phyloP scores from a whole-genome alignment of 2,797 vertebrate genomes.

The Jordanella pulchra region DNA sequence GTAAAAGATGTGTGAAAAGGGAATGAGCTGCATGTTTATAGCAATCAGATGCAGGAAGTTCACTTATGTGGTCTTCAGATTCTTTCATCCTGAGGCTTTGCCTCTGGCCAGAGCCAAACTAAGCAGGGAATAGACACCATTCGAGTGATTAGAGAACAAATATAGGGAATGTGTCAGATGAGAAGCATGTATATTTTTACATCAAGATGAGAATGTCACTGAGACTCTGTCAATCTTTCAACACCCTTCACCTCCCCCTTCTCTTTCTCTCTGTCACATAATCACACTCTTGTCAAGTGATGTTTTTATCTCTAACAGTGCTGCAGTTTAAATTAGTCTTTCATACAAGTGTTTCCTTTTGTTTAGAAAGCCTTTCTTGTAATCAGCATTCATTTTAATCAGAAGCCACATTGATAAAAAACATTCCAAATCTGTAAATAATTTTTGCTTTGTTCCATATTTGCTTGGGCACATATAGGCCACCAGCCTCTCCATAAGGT shows the following conservation, averaged over 20 bases:
- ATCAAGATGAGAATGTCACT: neutral
- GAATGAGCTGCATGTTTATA: conserved; percentile 25
- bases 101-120: conserved; percentile 30
- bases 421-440: neutral
- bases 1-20: conserved; percentile 5
- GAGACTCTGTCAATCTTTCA: neutral
- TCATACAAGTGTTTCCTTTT: neutral
- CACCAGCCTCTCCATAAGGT: too few relatives aligned
- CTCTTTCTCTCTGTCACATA: conserved; percentile 1
- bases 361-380: neutral
- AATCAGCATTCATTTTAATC: neutral
- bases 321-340: neutral
- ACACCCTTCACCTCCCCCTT: conserved; percentile 2
- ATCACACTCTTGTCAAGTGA: conserved; percentile 3
- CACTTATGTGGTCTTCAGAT: conserved; percentile 26
- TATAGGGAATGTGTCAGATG: conserved; percentile 2
- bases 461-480: too few relatives aligned
- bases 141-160: neutral
- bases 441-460: too few relatives aligned
- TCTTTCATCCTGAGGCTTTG: conserved; percentile 37
- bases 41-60: conserved; percentile 28
- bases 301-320: neutral
- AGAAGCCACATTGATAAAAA: neutral
- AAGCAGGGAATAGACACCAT: neutral
- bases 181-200: neutral